Base-by-base conservation (phyloP, 2,888 invertebrate species). In the Sclerodermus sp. region DNA sequence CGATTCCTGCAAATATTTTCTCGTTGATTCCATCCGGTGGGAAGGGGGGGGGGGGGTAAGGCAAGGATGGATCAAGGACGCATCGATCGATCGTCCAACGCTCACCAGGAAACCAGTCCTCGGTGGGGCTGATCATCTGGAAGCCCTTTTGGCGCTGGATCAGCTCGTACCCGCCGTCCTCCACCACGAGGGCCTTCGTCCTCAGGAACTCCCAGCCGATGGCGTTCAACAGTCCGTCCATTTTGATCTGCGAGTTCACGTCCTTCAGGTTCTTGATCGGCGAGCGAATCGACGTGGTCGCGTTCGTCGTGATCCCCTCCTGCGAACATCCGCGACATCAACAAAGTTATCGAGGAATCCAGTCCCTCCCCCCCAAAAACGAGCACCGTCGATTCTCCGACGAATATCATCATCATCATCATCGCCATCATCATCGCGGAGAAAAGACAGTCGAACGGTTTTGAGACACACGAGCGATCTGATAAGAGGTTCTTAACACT, bases 181-280 rank as follows among this genome's bases (percentile, higher is more conserved):
- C 83, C 12, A 90, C 68, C 17, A 82, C 82, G 29, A 87, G 77
- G 0, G 89, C 85, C 15, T 84, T 82, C 0, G 91, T 91, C 44
- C 90, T 84, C 53, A 95, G 81, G 78, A 86, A 96, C 77, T 92
- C 90, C 82, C 91, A 86, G 29, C 93, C 92, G 51, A 96, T 82
- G 4, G 91, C 90, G 8, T 88, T 86, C 54, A 93, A 83, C 34
- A 96, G 81, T 54, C 84, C 83, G 49, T 89, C 85, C 60, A 89
- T 86, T 13, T 85, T 86, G 16, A 93, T 83, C 44, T 83, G 82
- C 46, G 84, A 83, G 79, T 90, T 86, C 46, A 90, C 81, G 58
- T 94, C 92, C 37, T 81, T 81, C 64, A 98, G 81, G 80, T 96
- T 97, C 63, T 87, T 87, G 48, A 96, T 89, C 12, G 88, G 84